Percentiles rank a stretch among this genome's conserved stretches.
Evolutionary conservation across 1,140 invertebrate species (phyloP).

Genomic region (Drosophila novamexicana): DNA sequence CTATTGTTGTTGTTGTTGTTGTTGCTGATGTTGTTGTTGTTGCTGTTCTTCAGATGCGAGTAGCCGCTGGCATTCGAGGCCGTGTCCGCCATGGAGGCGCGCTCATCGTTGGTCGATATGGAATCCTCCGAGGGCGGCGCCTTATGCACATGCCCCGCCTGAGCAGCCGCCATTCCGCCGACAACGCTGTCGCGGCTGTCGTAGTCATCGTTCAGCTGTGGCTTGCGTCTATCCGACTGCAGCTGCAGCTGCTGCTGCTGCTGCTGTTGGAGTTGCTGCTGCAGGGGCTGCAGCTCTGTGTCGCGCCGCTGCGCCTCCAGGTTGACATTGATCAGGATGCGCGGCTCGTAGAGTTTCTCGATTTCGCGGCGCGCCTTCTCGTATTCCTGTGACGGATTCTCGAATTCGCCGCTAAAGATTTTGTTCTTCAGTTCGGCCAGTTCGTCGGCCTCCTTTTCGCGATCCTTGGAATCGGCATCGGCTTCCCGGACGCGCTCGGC

Average conservation of each 20-base stretch:
- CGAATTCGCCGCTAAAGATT: conserved; percentile 89
- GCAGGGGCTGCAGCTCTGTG: background rate
- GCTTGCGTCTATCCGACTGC: conserved; percentile 6
- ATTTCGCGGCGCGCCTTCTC: conserved; percentile 90
- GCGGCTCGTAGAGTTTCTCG: conserved; percentile 93
- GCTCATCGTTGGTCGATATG: conserved; percentile 71
- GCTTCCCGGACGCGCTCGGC: conserved; percentile 96
- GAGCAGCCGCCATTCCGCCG: background rate
- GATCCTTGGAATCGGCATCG: conserved; percentile 94
- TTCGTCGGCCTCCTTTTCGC: conserved; percentile 95
- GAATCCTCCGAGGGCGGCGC: conserved; percentile 59
- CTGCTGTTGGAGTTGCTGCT: background rate
- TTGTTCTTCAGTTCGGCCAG: conserved; percentile 94
- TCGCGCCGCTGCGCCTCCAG: conserved; percentile 43
- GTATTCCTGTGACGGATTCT: conserved; percentile 93
- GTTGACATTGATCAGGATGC: conserved; percentile 89
- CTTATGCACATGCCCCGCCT: background rate
- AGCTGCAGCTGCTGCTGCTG: conserved; percentile 15
- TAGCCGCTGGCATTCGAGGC: conserved; percentile 69
- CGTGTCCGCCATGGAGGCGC: conserved; percentile 58
- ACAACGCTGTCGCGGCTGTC: conserved; percentile 29
- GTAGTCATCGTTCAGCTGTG: conserved; percentile 26
- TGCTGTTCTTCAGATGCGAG: conserved; percentile 52
- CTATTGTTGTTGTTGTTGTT: conserved; percentile 59
- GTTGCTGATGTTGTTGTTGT: conserved; percentile 45